Evolutionary conservation across 2,797 vertebrate genomes (phyloP), one percentile per base, ranked within the genome.

Genomic region (Tamandua tetradactyla): DNA sequence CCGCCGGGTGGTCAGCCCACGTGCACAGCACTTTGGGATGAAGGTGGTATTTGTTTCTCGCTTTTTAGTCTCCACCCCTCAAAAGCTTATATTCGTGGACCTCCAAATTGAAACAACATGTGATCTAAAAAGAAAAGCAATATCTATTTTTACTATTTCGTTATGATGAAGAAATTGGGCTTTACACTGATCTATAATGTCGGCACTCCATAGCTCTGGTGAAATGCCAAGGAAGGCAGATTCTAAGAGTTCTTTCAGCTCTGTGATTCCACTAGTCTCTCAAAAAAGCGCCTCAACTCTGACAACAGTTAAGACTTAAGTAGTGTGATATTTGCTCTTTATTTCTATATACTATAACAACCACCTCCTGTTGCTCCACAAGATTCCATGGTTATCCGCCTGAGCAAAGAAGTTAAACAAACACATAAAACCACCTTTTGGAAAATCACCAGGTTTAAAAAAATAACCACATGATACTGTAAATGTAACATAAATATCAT

Each of bases 381-480:
- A 25, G 35, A 30, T 80, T 74, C n/a, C 55, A 32, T 3, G 40
- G 35, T 40, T 82, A 83, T 35, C 35, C 27, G 57, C 64, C 87
- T 78, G 81, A 3, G 14, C 30, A 83, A 89, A 85, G 68, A 75
- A 64, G 4, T 66, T 61, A 55, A 95, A 89, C 20, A 80, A 86
- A 72, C n/a, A 91, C 87, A 87, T 23, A 55, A 52, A 55, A 62
- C 44, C 12, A 68, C 6, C 89, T 97, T 76, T 91, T 20, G 37
- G 87, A 86, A 93, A 96, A 37, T 13, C 7, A 35, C 18, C 35
- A 40, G 23, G 1, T 1, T 30, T 79, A 74, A 87, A 78, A 86
- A 75, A 76, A 68, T 13, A 82, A 49, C 2, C 42, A 94, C 32
- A 69, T 49, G 23, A 40, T 57, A 82, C 4, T 17, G 22, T 23